phyloP scores from a whole-genome alignment of 2,888 invertebrate species.

The Drosophila picticornis region DNA sequence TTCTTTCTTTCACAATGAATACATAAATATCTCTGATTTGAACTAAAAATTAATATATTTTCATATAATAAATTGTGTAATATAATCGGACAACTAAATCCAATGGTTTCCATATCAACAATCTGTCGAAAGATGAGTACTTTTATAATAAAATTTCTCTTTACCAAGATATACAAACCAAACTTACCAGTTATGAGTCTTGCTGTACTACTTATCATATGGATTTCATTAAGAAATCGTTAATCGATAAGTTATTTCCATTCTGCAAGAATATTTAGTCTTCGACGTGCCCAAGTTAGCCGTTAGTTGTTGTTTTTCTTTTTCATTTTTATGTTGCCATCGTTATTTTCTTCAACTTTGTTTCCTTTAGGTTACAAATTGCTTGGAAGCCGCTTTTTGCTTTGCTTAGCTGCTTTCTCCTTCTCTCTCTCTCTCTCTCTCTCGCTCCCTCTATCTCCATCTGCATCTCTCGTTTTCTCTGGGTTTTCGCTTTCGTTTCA shows the following conservation, averaged over 20 bases:
- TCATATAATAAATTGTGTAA: background rate
- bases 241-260: background rate
- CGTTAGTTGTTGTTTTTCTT: conserved; percentile 1
- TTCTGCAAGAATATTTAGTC: background rate
- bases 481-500: conserved; percentile 43
- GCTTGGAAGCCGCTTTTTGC: conserved; percentile 50
- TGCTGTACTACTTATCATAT: rapidly evolving
- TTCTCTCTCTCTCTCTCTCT: background rate
- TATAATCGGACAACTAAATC: background rate
- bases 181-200: background rate
- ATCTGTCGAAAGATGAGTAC: background rate
- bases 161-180: background rate
- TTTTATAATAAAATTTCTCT: background rate
- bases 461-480: background rate
- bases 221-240: background rate
- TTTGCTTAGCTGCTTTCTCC: conserved; percentile 41
- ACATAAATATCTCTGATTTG: background rate
- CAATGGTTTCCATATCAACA: background rate
- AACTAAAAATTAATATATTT: background rate
- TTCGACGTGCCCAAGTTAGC: background rate
- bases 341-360: conserved; percentile 69
- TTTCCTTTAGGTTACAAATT: conserved; percentile 77
- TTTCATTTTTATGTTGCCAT: conserved; percentile 36
- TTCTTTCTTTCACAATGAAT: background rate
- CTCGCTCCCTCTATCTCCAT: conserved; percentile 1